Evolutionary conservation across 2,888 invertebrate genomes (phyloP), one percentile per base, ranked within the genome.

Genomic region (Hirtodrosophila alboralis): DNA sequence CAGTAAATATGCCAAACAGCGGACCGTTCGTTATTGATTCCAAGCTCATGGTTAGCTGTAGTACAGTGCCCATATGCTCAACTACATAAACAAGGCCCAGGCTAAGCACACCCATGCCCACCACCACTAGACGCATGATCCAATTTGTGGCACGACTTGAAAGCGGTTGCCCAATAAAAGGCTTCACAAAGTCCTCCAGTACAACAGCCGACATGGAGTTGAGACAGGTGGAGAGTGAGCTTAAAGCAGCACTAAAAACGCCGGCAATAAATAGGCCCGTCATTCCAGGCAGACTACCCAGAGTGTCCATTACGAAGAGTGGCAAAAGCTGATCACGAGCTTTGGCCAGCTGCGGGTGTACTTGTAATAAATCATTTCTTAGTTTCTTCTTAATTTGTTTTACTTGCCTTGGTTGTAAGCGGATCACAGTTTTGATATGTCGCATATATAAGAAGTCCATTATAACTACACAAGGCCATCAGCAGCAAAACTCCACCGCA

Each of bases 251-350:
- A 91, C 96, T 96, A 84, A 97, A 97, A 1, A 97, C 95, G 26
- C 97, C 96, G 21, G 97, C 96, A 0, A 97, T 95, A 86, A 97
- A 97, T 21, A 97, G 91, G 4, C 97, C 97, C 0, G 96, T 95
- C 75, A 97, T 91, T 1, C 97, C 97, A 0, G 95, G 95, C 88
- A 94, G 91, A 33, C 94, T 92, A 0, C 94, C 93, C 27, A 97
- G 89, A 7, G 95, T 93, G 75, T 97, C 95, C 95, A 97, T 96
- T 4, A 97, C 96, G 56, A 96, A 92, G n/a, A 96, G 90, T 0
- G 97, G 97, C 33, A 97, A 88, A 2, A 97, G 90, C 90, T 97
- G 95, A 86, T 96, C 95, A 64, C 94, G 94, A 7, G 95, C 94
- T 66, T 92, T 91, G 0, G 94, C 95, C 43, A 95, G 88, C 91